phyloP scores from a whole-genome alignment of 2,797 vertebrate species.

The Australoheros facetus region DNA sequence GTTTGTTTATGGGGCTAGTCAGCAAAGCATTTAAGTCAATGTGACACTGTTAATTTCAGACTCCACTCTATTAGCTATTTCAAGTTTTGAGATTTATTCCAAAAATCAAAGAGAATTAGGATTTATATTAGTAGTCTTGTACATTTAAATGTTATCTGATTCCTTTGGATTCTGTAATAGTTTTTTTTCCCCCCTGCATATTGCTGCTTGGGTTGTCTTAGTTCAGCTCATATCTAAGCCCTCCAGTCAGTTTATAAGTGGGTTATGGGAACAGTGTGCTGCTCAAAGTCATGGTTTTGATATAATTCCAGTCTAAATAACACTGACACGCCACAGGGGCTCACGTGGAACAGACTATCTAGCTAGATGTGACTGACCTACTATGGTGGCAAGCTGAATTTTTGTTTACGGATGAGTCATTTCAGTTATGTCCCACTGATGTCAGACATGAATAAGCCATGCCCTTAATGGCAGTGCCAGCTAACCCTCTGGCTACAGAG shows the following conservation, averaged over 20 bases:
- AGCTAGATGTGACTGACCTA: conserved; percentile 18
- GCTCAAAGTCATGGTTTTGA: conserved; percentile 61
- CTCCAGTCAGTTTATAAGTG: conserved; percentile 58
- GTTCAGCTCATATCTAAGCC: conserved; percentile 33
- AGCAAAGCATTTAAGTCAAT: not conserved
- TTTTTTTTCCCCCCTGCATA: not conserved
- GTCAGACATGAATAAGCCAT: conserved; percentile 38
- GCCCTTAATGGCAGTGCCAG: conserved; percentile 33
- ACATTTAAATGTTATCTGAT: not conserved
- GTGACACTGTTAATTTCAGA: not conserved
- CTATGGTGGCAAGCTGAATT: conserved; percentile 26
- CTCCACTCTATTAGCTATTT: not conserved
- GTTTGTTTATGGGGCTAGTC: not conserved
- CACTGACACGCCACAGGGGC: conserved; percentile 50
- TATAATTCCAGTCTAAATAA: conserved; percentile 66
- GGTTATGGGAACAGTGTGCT: conserved; percentile 61
- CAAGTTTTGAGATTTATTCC: not conserved
- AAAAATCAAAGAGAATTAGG: not conserved
- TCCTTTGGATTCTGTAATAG: not conserved
- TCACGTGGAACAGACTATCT: conserved; percentile 29
- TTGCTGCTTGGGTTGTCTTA: not conserved
- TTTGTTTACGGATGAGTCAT: conserved; percentile 30
- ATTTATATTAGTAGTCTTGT: not conserved
- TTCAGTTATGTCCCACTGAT: conserved; percentile 40
- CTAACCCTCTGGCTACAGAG: conserved; percentile 22